Evolutionary conservation across 2,113 vertebrate species (phyloP).

Genomic region (Xenopus laevis): DNA sequence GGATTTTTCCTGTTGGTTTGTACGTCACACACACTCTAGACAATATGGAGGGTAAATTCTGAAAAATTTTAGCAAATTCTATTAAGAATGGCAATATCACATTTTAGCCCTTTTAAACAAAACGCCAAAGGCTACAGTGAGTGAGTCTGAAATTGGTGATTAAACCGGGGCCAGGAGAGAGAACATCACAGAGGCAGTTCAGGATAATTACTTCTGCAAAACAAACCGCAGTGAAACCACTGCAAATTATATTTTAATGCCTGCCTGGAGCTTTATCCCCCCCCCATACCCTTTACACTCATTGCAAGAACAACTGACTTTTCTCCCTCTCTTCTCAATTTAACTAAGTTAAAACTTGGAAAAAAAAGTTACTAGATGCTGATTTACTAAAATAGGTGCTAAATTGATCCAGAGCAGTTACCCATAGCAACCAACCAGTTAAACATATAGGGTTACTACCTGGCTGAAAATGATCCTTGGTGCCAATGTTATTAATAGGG

Average conservation of each 20-base stretch:
- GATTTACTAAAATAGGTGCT: no score
- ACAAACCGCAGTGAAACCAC: slow-evolving; percentile 32
- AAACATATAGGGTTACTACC: no score
- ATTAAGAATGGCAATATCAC: neutral
- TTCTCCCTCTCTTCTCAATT: no score
- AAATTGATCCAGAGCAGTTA: no score
- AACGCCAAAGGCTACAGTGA: slow-evolving; percentile 33
- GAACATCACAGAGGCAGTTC: slow-evolving; percentile 14
- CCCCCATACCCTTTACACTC: neutral
- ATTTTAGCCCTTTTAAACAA: neutral
- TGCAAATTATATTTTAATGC: slow-evolving; percentile 41
- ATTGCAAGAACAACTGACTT: no score
- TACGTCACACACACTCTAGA: neutral
- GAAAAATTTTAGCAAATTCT: neutral
- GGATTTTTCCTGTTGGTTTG: neutral
- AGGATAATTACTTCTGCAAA: slow-evolving; percentile 38
- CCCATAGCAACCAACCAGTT: no score
- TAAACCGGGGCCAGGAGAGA: slow-evolving; percentile 23
- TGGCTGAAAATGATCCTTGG: no score
- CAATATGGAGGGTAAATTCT: neutral
- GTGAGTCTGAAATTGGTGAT: slow-evolving; percentile 14
- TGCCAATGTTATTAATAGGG: no score
- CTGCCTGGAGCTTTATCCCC: slow-evolving; percentile 19
- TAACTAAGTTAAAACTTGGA: no score
- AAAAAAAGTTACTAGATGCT: no score